Conservation (phyloP, 30 jellyfish, hydroid and myxozoan species). For the Pelagia noctiluca region DNA sequence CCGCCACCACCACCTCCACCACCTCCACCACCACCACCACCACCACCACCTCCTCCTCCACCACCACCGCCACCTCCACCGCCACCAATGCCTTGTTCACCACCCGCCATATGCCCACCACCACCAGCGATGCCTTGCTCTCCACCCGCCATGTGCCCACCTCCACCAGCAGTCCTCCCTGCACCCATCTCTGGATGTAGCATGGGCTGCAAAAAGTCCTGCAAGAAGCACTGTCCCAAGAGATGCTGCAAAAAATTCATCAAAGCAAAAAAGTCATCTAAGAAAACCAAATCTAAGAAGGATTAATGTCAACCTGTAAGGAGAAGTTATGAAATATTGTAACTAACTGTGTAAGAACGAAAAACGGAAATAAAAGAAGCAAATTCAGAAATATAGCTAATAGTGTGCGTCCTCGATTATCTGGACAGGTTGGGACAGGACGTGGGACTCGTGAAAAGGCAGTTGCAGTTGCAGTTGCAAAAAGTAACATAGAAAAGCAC, state of each 20-base stretch:
- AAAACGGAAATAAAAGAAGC: no score
- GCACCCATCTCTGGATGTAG: slow-evolving; percentile 61
- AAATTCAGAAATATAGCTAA: no score
- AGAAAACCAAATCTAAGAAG: slow-evolving; percentile 26
- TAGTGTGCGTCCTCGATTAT: no score
- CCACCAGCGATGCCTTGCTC: slow-evolving; percentile 50
- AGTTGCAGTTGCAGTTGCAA: no score
- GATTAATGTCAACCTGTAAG: background rate
- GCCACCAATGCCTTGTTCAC: slow-evolving; percentile 46
- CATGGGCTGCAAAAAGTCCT: slow-evolving; percentile 43
- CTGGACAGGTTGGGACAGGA: no score
- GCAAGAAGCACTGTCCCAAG: slow-evolving; percentile 67
- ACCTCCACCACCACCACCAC: slow-evolving; percentile 45
- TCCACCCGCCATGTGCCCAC: slow-evolving; percentile 45
- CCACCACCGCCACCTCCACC: slow-evolving; percentile 53
- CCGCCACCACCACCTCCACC: slow-evolving; percentile 44
- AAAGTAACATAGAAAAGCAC: no score
- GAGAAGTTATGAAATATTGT: background rate
- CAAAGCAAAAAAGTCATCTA: slow-evolving; percentile 4
- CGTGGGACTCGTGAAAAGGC: no score
- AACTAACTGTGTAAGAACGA: no score
- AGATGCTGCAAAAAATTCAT: slow-evolving; percentile 56
- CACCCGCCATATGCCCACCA: slow-evolving; percentile 52
- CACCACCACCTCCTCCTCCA: slow-evolving; percentile 59
- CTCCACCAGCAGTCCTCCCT: slow-evolving; percentile 68